Percentiles rank a stretch among this genome's conserved stretches.
Evolutionary conservation across 2,113 vertebrate species (phyloP).

Genomic region (Physeter macrocephalus): DNA sequence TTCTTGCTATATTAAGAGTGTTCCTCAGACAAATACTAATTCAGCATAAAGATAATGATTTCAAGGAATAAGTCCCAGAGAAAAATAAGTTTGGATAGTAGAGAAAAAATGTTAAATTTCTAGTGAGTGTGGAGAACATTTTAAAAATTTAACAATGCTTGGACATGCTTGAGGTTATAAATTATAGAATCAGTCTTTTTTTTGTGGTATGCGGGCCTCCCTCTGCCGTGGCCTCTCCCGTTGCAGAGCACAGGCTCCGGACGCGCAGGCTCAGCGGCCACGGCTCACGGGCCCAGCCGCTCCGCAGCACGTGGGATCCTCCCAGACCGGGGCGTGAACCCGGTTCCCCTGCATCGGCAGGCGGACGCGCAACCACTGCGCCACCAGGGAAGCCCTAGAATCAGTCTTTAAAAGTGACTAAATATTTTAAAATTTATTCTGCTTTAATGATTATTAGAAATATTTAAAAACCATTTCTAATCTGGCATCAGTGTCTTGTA

Average conservation of each 20-base stretch:
- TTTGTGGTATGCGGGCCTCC: too few species aligned
- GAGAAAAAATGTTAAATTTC: not conserved
- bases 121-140: not conserved
- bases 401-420: not conserved
- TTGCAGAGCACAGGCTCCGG: too few species aligned
- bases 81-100: not conserved
- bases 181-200: not conserved
- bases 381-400: too few species aligned
- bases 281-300: too few species aligned
- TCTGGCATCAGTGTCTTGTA: not conserved
- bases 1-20: slow-evolving; percentile 33
- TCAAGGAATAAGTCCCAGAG: not conserved
- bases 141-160: not conserved
- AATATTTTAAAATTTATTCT: not conserved
- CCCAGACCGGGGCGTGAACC: too few species aligned
- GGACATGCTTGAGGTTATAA: not conserved
- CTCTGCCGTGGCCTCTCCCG: too few species aligned
- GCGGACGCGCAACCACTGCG: too few species aligned
- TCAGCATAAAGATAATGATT: slow-evolving; percentile 25
- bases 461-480: not conserved
- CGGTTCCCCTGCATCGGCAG: too few species aligned
- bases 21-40: slow-evolving; percentile 39
- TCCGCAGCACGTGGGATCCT: too few species aligned
- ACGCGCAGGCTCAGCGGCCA: too few species aligned
- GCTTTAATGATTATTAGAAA: not conserved